Percentiles rank a stretch among this genome's conserved stretches.
phyloP scores from a whole-genome alignment of 1,140 invertebrate species.

The Charaxes varanes region DNA sequence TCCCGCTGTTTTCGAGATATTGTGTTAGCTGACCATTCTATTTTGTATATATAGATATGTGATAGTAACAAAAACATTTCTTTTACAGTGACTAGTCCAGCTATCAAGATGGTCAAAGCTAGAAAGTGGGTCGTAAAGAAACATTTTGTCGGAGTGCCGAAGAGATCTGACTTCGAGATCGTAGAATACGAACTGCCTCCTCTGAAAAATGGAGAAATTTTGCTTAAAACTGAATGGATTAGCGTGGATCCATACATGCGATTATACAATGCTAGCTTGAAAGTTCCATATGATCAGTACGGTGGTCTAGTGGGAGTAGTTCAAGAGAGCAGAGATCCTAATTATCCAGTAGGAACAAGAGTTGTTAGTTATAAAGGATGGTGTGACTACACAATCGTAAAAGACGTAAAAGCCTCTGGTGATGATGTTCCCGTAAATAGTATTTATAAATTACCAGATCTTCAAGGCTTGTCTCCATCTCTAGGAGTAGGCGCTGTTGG shows the following conservation, averaged over 20 bases:
- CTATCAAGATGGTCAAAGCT: conserved; percentile 56
- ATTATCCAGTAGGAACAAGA: conserved; percentile 74
- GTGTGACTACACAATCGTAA: conserved; percentile 67
- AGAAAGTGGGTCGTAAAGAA: conserved; percentile 56
- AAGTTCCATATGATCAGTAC: conserved; percentile 52
- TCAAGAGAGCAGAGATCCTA: conserved; percentile 31
- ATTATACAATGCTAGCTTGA: conserved; percentile 19
- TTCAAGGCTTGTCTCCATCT: too few relatives aligned
- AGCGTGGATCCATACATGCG: conserved; percentile 75
- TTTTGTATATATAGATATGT: too few relatives aligned
- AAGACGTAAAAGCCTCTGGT: too few relatives aligned
- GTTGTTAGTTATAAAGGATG: conserved; percentile 76
- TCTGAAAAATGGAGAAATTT: too few relatives aligned
- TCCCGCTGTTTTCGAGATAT: too few relatives aligned
- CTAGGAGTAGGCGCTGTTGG: too few relatives aligned
- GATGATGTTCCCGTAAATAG: too few relatives aligned
- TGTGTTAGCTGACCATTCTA: too few relatives aligned
- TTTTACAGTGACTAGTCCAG: too few relatives aligned
- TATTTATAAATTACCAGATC: too few relatives aligned
- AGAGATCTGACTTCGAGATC: conserved; percentile 56
- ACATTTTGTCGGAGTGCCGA: conserved; percentile 56
- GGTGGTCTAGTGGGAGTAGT: conserved; percentile 53
- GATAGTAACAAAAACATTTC: too few relatives aligned
- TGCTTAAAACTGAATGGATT: too few relatives aligned
- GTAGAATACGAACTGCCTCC: conserved; percentile 55